Evolutionary conservation across 2,888 invertebrate species (phyloP), one percentile per base, ranked within the genome.

Genomic region (Sacculina carcini): DNA sequence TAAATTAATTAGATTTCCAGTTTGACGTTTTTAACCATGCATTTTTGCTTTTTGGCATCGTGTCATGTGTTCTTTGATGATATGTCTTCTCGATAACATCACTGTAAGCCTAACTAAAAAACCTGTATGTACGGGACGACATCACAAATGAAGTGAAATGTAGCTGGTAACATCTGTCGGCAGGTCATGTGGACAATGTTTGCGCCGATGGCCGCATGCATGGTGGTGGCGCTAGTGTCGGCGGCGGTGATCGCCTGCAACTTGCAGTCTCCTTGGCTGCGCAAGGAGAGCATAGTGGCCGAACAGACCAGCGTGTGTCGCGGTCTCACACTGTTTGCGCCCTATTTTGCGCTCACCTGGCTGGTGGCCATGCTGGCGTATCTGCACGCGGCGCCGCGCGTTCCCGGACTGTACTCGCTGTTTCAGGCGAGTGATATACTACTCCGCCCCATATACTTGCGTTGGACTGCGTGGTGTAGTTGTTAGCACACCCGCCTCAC

Each of bases 291-390:
- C 40, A 46, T 57, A 3, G 51, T 57, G 14, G 55, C 55, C n/a
- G 57, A 57, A 36, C 55, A 56, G 51, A 52, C 53, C 1, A 55
- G 56, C 1, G 55, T 57, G 55, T 55, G 56, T 50, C 40, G 50
- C 12, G 56, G 56, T 2, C 52, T 51, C 9, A 53, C 53, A 24
- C 38, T 55, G 36, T 49, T 57, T 16, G 48, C 54, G 31, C 31
- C 57, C 39, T 53, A 53, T 46, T 56, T 56, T 46, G 51, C 50
- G 31, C 9, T 53, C 28, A 58, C 56, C 21, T 58, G 58, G 58
- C 44, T 40, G 5, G 55, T 56, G 26, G 56, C 52, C 23, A 38
- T 56, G 2, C 42, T 57, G n/a, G 49, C 56, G 24, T 58, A 56
- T 44, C 21, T 58, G 10, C 31, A 40, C 1, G 48, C 52, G 12